Conservation (phyloP, 1,140 invertebrate species). For the Procambarus virginalis region DNA sequence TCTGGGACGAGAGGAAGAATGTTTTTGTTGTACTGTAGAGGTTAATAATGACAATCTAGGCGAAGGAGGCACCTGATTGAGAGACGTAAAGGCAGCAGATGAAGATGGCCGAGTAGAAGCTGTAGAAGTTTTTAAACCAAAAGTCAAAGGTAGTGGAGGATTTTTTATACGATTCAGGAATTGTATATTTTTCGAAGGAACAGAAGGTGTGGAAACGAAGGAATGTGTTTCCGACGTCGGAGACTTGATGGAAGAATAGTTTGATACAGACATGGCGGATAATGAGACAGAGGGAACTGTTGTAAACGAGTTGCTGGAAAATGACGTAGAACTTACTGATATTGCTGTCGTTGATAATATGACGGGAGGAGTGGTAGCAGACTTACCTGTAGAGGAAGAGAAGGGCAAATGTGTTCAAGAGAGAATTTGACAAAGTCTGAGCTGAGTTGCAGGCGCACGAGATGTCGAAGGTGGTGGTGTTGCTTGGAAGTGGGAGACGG, state of each 20-base stretch:
- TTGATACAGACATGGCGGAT: neutral
- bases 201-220: neutral
- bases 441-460: no score
- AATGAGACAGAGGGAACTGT: neutral
- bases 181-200: neutral
- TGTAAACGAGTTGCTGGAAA: neutral
- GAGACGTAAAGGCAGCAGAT: neutral
- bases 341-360: neutral
- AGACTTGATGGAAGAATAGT: neutral
- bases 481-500: neutral
- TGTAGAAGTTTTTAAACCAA: neutral
- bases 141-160: neutral
- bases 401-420: neutral
- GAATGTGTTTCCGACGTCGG: neutral
- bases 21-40: neutral
- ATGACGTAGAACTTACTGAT: neutral
- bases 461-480: neutral
- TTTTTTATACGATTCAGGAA: neutral
- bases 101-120: neutral
- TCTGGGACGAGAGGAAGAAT: neutral
- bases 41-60: neutral
- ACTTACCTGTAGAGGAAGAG: neutral
- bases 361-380: neutral
- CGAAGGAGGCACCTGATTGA: no score
- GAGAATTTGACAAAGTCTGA: neutral